Base-by-base conservation (phyloP, 2,888 invertebrate species). In the Lagria hirta region DNA sequence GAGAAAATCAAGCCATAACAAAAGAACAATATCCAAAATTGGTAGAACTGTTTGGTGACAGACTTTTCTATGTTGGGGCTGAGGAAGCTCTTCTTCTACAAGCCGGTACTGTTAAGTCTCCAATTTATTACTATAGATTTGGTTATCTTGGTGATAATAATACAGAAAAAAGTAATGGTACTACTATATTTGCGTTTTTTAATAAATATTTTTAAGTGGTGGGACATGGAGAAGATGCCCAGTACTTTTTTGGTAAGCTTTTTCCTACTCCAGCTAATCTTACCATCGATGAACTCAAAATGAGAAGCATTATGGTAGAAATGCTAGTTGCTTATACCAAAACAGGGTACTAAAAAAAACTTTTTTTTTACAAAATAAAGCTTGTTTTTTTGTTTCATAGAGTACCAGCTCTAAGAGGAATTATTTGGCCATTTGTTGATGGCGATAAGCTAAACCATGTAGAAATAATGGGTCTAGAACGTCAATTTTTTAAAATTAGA, bases 101-200 rank as follows among this genome's bases (percentile, higher is more conserved):
- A 57, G 77, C 81, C 0, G 56, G 66, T 8, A 66, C 66, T 27
- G 75, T 75, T 2, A 68, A 72, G 5, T 75, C 76, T 50, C 80
- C 82, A 0, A 75, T 80, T 1, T 81, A 78, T 68, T 70, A 78
- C 37, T 82, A 81, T 60, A 71, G 76, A 12, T 76, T 76, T 0
- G 62, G 67, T 8, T 55, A 58, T 43, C 24, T 24, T 2, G 35
- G 35, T 7, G 35, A 43, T 4, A 24, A 43, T 13, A 24, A 17
- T 10, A 11, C 7, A 5, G n/a, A 18, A 10, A 35, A 23, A 28
- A 35, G 34, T 43, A 30, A 22, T n/a, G n/a, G n/a, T 10, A 20
- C 15, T 8, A 8, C 6, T 22, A n/a, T 14, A 7, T n/a, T 32
- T 16, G 4, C 15, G 8, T 5, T 4, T 11, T 38, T 1, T 33